These are phyloP conservation scores for Anguilla anguilla DNA, from an alignment of 2,797 vertebrate species.

Conservation along the genomic window DNA sequence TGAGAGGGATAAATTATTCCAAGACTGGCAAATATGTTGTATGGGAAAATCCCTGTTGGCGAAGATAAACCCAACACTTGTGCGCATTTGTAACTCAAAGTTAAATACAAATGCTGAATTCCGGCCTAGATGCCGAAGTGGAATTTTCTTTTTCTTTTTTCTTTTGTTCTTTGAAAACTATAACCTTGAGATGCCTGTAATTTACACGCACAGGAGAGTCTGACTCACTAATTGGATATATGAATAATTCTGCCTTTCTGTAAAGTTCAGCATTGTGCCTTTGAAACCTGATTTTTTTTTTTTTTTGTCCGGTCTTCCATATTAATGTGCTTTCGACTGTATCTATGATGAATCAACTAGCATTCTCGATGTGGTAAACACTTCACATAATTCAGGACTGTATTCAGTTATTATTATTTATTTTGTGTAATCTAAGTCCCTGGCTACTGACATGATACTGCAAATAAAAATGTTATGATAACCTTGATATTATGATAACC, in stretches of 20 bases:
- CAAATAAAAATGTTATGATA: background rate
- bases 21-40: background rate
- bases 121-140: background rate
- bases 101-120: background rate
- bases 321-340: background rate
- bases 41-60: background rate
- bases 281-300: background rate
- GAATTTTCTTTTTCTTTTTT: background rate
- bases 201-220: background rate
- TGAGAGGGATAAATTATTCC: constrained; percentile 5
- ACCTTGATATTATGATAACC: background rate
- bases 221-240: background rate
- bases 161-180: background rate
- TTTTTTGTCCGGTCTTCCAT: background rate
- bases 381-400: background rate
- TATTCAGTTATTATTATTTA: constrained; percentile 2
- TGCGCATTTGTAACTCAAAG: background rate
- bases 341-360: background rate
- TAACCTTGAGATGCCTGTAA: background rate
- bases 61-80: background rate
- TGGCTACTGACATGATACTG: background rate
- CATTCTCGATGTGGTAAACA: background rate
- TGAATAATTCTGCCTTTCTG: background rate
- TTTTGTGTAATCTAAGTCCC: background rate
- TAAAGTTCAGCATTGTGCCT: background rate